Base-by-base conservation (phyloP, 2,888 invertebrate genomes). In the Didymodactylos carnosus region DNA sequence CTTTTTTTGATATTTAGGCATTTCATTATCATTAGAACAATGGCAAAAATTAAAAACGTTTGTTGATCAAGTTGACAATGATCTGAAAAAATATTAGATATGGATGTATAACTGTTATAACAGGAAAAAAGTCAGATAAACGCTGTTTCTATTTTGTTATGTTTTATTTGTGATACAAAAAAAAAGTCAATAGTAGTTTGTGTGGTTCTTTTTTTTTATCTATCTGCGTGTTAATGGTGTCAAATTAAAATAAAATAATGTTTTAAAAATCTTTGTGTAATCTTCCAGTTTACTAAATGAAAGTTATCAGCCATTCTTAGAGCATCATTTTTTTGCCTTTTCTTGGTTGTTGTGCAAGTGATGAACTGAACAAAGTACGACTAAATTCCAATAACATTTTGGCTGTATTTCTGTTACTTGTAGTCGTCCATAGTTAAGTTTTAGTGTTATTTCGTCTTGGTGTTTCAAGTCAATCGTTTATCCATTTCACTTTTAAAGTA, bases 401-500 rank as follows among this genome's bases (percentile, higher is more conserved):
- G 62, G 62, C 11, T 62, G n/a, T 62, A 35, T 62, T 29, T 62
- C 35, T 3, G 62, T 62, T 35, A 35, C 35, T n/a, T 35, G 29
- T 11, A 35, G 62, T 62, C 62, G n/a, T 35, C 29, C 62, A 10
- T n/a, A 35, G 62, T 62, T 35, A 62, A 25, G 11, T 8, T 49
- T 10, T 23, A 3, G 49, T 23, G 49, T 23, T n/a, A n/a, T n/a
- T n/a, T n/a, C n/a, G 25, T 7, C 23, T 49, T 49, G 49, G 4
- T 23, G 7, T 49, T 23, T 49, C 2, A 23, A 23, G 3, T 8
- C 3, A 19, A n/a, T 19, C 4, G 46, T 49, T 49, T 19, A 5
- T 49, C 23, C 6, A 49, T 49, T 23, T 49, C 2, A 49, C n/a
- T 16, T 10, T 5, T 49, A 23, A 19, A 23, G 27, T 62, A 91